Percentiles rank a stretch among this genome's conserved stretches.
Conservation (phyloP, 2,888 invertebrate genomes). For the Cephus rjabovi region DNA sequence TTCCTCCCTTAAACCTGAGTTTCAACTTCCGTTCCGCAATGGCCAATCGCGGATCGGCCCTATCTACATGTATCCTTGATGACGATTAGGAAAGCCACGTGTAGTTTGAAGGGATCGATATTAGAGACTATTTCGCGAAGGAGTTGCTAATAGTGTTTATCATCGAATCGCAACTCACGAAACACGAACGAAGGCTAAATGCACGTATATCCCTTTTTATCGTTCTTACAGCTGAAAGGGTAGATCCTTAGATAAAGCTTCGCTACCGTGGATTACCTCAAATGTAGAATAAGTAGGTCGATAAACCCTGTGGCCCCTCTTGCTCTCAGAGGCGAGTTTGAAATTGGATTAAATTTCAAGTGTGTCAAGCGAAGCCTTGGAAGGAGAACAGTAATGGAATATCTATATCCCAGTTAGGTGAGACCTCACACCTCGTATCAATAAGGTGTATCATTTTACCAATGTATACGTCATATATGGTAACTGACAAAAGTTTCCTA, state of each 20-base stretch:
- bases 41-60: not conserved
- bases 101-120: not conserved
- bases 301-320: constrained; percentile 32
- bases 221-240: not conserved
- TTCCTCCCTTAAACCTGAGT: not conserved
- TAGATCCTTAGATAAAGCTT: not conserved
- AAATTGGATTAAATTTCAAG: constrained; percentile 56
- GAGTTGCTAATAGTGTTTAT: not conserved
- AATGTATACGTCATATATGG: not conserved
- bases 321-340: constrained; percentile 25
- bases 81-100: not conserved
- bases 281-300: constrained; percentile 26
- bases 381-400: constrained; percentile 39
- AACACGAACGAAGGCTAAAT: not conserved
- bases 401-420: constrained; percentile 40
- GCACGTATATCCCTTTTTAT: not conserved
- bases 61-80: not conserved
- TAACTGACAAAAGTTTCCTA: not conserved
- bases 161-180: not conserved
- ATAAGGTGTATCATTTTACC: not conserved
- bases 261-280: not conserved
- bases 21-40: not conserved
- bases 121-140: not conserved
- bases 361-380: constrained; percentile 55
- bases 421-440: constrained; percentile 11